Evolutionary conservation across 2,113 vertebrate species (phyloP), one percentile per base, ranked within the genome.

Genomic region (Bolborhynchus lineola): DNA sequence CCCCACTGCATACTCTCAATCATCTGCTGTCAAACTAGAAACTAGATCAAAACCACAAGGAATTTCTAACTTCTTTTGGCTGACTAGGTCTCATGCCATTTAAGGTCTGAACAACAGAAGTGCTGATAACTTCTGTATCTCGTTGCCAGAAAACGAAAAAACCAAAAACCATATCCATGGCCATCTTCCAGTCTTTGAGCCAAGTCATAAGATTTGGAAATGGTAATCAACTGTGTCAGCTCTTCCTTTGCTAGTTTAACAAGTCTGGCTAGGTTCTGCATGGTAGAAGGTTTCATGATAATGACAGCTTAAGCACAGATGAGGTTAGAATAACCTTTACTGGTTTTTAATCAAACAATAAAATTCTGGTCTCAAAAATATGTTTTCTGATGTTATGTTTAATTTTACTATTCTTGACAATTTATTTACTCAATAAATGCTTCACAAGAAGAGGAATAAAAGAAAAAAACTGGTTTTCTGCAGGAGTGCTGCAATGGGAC

Each of bases 1-100:
- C 47, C 39, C 50, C 9, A 1, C 91, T 82, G 47, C 62, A 52
- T 60, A 18, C 21, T 65, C 89, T 93, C 41, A 82, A 31, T 97
- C 86, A 75, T 93, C 39, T 91, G 44, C 91, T 89, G 65, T 95
- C 89, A 95, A 89, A 69, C 77, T 39, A 84, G 70, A 77, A 93
- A 92, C 92, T 68, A 76, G 81, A 57, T 92, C 70, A 93, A 93
- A 97, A 93, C 94, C 91, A 95, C 94, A 95, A 95, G 57, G 89
- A 93, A 95, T 95, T 96, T 86, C 62, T 82, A 83, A 60, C 17
- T 91, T 50, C 35, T 79, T 92, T 82, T 87, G 93, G 83, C 84
- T 95, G 77, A 16, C 57, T 87, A 52, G 47, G 47, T 69, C 88
- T 91, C 72, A 46, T 83, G 89, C 91, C 77, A 55, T 91, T 89